Conservation (phyloP, 1,140 invertebrate species). For the Calliphora vicina region DNA sequence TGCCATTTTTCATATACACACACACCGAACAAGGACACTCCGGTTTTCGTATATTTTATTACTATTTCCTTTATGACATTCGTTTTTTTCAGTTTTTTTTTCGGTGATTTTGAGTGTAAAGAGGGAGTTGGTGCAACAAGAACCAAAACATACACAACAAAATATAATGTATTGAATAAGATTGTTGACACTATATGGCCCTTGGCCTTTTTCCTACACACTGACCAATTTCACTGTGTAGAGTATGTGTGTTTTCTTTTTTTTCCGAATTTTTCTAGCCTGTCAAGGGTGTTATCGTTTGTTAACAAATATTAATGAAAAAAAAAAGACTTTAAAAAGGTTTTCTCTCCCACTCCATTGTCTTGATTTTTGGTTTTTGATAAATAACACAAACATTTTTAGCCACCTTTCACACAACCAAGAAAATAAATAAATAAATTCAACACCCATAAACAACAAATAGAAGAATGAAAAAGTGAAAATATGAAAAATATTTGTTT, state of each 20-base stretch:
- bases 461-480: neutral
- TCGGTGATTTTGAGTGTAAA: neutral
- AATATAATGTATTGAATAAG: neutral
- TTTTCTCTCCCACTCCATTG: neutral
- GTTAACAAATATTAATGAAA: neutral
- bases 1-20: neutral
- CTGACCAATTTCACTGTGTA: neutral
- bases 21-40: neutral
- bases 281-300: slow-evolving; percentile 4
- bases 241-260: neutral
- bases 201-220: neutral
- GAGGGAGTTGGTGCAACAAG: neutral
- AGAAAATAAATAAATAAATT: neutral
- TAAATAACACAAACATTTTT: neutral
- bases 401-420: neutral
- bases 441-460: neutral
- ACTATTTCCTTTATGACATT: neutral
- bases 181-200: neutral
- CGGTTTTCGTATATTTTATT: neutral
- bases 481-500: slow-evolving; percentile 6
- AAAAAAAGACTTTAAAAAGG: neutral
- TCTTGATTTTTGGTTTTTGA: neutral
- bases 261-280: neutral
- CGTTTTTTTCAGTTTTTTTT: neutral
- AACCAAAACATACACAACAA: no score